Evolutionary conservation across 2,888 invertebrate genomes (phyloP), one percentile per base, ranked within the genome.

Genomic region (Thera obeliscata): DNA sequence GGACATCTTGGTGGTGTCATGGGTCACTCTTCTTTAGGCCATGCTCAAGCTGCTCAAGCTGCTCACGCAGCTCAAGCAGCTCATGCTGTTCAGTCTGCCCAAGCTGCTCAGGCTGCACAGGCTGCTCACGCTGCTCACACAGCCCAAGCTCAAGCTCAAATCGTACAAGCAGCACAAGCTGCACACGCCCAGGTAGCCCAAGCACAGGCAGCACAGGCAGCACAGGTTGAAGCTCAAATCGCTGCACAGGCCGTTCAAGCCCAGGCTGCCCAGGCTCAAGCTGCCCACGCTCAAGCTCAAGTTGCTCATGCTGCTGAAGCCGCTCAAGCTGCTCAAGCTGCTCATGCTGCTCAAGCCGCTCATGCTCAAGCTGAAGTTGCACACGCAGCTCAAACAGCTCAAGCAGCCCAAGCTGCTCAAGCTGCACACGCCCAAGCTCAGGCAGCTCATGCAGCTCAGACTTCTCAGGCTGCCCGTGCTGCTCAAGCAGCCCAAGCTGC

Each of bases 171-270:
- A 36, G 72, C 76, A 9, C 66, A 72, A 9, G 70, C 74, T 2
- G 78, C 76, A 63, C 75, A 73, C 38, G 75, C 74, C 4, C 72
- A 74, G 8, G 70, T 69, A 9, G 75, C 74, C 8, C 76, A 76
- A 46, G 58, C 74, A 3, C 70, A 70, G 11, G 58, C 43, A 7
- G 71, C 76, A 38, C 70, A 72, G 22, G 64, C 74, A 8, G 71
- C 76, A 36, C 70, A 72, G 22, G 62, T 72, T 6, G 70, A 72
- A 22, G 66, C 72, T 50, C 55, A 69, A 60, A 62, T 63, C n/a
- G 73, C 66, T n/a, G 73, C 67, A 12, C 67, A 73, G 12, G 69
- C 71, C n/a, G 66, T 61, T 9, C 67, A 74, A 56, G 74, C 65
- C 1, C 74, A 74, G 54, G 70, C 71, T 46, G 73, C 66, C 3